These are phyloP conservation scores for Scalopus aquaticus DNA, from an alignment of 2,113 vertebrate genomes.

Conservation along the genomic window DNA sequence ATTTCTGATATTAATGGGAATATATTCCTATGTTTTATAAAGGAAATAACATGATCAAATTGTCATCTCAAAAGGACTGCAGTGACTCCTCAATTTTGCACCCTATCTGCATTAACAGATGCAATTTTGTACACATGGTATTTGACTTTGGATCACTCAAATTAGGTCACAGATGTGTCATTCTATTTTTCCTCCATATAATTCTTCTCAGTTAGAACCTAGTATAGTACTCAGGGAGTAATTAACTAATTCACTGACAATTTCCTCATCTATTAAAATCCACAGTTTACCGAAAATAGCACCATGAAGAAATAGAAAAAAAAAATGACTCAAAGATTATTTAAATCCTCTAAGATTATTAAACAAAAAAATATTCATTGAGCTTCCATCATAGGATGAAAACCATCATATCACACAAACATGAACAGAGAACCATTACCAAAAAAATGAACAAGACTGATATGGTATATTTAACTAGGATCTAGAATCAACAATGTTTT, in stretches of 20 bases:
- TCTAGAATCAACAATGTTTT: not conserved
- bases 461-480: not conserved
- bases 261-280: not conserved
- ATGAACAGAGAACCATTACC: not conserved
- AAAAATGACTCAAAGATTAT: not conserved
- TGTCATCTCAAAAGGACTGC: not conserved
- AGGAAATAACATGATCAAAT: not conserved
- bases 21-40: not conserved
- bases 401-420: not conserved
- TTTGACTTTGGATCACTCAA: slow-evolving; percentile 1
- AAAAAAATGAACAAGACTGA: not conserved
- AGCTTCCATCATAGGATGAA: not conserved
- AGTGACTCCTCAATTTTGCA: not conserved
- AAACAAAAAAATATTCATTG: not conserved
- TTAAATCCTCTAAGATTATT: not conserved
- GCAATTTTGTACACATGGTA: not conserved
- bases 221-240: not conserved
- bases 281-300: not conserved
- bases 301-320: not conserved
- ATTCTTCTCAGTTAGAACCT: not conserved
- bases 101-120: not conserved
- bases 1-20: not conserved
- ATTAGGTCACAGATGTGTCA: not conserved
- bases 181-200: not conserved
- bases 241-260: not conserved